phyloP scores from a whole-genome alignment of 2,113 vertebrate species.

The Scomber japonicus region DNA sequence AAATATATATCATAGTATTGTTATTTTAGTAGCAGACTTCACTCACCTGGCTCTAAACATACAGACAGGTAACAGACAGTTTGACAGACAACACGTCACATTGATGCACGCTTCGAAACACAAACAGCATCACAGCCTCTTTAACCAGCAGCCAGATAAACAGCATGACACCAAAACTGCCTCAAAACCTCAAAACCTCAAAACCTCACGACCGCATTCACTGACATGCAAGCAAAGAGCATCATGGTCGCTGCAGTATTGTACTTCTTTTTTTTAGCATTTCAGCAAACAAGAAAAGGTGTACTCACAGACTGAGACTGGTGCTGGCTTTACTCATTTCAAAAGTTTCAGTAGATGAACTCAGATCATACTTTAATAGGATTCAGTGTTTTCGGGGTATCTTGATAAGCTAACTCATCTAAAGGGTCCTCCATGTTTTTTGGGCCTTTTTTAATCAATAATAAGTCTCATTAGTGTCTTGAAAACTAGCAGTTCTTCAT shows the following conservation, averaged over 20 bases:
- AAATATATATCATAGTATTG: too few relatives aligned
- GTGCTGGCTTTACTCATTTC: not conserved
- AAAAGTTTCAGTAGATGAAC: not conserved
- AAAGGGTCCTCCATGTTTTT: not conserved
- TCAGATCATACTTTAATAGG: not conserved
- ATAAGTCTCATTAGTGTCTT: not conserved
- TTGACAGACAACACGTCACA: not conserved
- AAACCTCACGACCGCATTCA: not conserved
- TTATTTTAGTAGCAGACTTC: not conserved
- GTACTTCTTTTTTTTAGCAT: too few relatives aligned
- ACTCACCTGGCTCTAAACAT: not conserved
- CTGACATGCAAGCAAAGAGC: conserved; percentile 25
- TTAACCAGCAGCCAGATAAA: not conserved
- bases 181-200: not conserved
- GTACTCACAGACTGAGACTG: conserved; percentile 38
- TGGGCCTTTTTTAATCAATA: not conserved
- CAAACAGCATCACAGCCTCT: not conserved
- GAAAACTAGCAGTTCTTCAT: too few relatives aligned
- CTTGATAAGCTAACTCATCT: not conserved
- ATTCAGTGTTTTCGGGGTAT: not conserved
- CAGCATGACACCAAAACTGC: not conserved
- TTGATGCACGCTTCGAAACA: not conserved
- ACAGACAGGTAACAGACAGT: not conserved
- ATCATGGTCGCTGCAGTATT: not conserved
- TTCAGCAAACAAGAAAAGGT: not conserved